Evolutionary conservation across 2,113 vertebrate genomes (phyloP), one percentile per base, ranked within the genome.

Genomic region (Agapornis roseicollis): DNA sequence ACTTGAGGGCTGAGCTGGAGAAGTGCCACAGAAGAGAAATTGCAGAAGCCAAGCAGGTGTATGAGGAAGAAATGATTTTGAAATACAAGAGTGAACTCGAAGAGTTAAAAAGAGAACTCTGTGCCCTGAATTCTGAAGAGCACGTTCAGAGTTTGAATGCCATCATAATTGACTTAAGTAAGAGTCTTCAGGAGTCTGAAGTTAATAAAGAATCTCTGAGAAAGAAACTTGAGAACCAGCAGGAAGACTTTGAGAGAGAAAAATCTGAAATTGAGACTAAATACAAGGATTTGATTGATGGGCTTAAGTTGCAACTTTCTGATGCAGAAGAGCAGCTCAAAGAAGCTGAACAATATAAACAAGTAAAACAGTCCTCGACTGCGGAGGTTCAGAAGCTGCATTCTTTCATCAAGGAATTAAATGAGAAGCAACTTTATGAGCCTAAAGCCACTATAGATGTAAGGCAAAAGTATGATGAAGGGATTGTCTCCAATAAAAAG

Each of bases 361-460:
- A 86, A 16, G 98, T 98, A 86, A 98, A 98, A 64, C 97, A 98
- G 69, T 88, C 76, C 31, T 96, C 98, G 50, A 98, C 98, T 93
- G 78, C 90, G 61, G 97, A 99, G 70, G 94, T 98, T 90, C 60
- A 81, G 65, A 79, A 70, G 63, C 79, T 97, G n/a, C 92, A 93
- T 56, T 85, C 47, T 37, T 85, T 92, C 23, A 97, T 98, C 47
- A 71, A 91, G 33, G 95, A 97, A 64, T 96, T 98, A 87, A 98
- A 96, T 73, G 93, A 93, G 76, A 98, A 86, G 56, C 92, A 61
- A 66, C 83, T 94, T 49, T 81, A 96, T 65, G 98, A 98, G 77
- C 73, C 96, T 73, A 94, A 97, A 83, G 66, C 50, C 6, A 55
- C 16, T 20, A 9, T 3, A 70, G 81, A 24, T 41, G 44, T 94